These are phyloP conservation scores for Palaemon carinicauda DNA, from an alignment of 1,140 invertebrate genomes.

Conservation along the genomic window DNA sequence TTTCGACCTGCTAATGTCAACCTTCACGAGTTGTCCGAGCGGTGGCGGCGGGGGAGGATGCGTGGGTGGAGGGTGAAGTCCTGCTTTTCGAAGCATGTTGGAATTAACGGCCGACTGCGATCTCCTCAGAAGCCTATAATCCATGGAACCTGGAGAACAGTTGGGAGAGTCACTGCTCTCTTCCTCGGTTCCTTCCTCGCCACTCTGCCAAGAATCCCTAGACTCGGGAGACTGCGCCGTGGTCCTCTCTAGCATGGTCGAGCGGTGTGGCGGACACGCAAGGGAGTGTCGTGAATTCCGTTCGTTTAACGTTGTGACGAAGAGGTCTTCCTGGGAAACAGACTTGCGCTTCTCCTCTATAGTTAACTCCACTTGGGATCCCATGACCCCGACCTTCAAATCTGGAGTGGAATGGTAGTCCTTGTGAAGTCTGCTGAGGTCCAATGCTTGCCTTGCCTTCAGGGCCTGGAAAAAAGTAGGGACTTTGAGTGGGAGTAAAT, in stretches of 20 bases:
- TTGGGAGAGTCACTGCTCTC: constrained; percentile 47
- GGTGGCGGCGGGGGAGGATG: constrained; percentile 64
- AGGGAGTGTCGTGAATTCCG: constrained; percentile 63
- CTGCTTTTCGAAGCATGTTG: constrained; percentile 48
- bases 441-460: constrained; percentile 46
- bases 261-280: constrained; percentile 61
- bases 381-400: constrained; percentile 64
- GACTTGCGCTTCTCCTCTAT: constrained; percentile 61
- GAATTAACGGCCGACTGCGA: constrained; percentile 57
- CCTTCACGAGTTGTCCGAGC: constrained; percentile 77
- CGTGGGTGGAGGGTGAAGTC: constrained; percentile 61
- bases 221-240: constrained; percentile 42
- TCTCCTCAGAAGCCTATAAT: constrained; percentile 55
- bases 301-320: constrained; percentile 58
- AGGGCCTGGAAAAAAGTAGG: constrained; percentile 47
- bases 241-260: constrained; percentile 46
- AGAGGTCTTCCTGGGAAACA: constrained; percentile 65
- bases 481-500: no score
- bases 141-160: constrained; percentile 48
- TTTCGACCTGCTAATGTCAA: constrained; percentile 67
- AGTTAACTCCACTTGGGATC: constrained; percentile 9
- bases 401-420: constrained; percentile 91
- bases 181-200: constrained; percentile 14
- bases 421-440: constrained; percentile 71
- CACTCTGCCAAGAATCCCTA: constrained; percentile 46